phyloP scores from a whole-genome alignment of 2,113 vertebrate species.

The Pongo pygmaeus region DNA sequence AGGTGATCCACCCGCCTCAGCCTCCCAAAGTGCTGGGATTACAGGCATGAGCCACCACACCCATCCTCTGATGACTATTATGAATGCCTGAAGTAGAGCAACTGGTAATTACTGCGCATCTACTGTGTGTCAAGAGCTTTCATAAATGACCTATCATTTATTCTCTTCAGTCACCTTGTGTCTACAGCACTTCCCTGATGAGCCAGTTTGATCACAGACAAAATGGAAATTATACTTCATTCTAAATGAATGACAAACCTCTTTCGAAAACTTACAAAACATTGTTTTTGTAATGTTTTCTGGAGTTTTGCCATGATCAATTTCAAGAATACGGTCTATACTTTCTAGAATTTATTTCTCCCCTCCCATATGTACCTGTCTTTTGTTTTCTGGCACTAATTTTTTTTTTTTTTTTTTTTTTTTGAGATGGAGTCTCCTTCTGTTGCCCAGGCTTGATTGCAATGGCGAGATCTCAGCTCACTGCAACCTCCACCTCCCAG shows the following conservation, averaged over 20 bases:
- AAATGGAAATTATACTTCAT: slow-evolving; percentile 2
- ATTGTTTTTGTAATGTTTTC: neutral
- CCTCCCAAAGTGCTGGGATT: too few species aligned
- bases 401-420: too few species aligned
- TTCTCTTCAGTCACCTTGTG: neutral
- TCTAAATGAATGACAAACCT: neutral
- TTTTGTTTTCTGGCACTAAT: neutral
- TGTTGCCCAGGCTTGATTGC: too few species aligned
- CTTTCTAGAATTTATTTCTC: neutral
- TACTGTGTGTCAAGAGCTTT: neutral
- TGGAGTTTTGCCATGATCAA: neutral
- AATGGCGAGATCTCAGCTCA: too few species aligned
- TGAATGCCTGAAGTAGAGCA: neutral
- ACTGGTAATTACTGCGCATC: neutral
- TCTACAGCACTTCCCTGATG: neutral
- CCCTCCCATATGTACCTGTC: neutral
- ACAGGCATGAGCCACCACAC: too few species aligned
- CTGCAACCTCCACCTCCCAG: too few species aligned
- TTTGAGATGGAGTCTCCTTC: too few species aligned
- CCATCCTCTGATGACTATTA: neutral
- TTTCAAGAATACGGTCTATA: neutral
- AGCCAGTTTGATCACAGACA: neutral
- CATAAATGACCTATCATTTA: neutral
- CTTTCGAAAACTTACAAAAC: neutral
- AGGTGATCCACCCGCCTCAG: too few species aligned